Base-by-base conservation (phyloP, 1,140 invertebrate species). In the Aphidius gifuensis region DNA sequence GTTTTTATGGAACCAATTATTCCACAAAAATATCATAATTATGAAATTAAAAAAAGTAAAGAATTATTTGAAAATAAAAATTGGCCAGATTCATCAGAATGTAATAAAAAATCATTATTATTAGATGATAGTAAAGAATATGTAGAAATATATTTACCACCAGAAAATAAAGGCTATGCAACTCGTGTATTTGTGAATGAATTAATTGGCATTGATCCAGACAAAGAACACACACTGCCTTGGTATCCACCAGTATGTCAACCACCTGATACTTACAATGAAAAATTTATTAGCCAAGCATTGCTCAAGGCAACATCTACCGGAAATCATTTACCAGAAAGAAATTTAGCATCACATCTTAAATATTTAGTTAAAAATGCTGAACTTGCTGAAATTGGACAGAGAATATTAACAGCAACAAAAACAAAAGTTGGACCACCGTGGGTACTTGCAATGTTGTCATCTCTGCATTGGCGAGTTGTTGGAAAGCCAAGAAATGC, bases 201-300 rank as follows among this genome's bases (percentile, higher is more conserved):
- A 55, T 83, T 84, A 40, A 85, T 91, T 55, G 86, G 83, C 6
- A 80, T 90, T 50, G 75, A 83, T 7, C 69, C 81, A 43, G 80
- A 76, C 16, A 81, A 82, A 21, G 85, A 90, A 69, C 87, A 91
- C 71, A 83, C 86, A 23, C 77, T 91, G 58, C 90, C 90, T 6
- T 91, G 88, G 88, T 87, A 90, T 72, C 88, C 89, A 32, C 90
- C 90, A 8, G 78, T 84, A 6, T 92, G 90, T 73, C 74, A 84
- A 61, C 65, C 83, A 66, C 62, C 80, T 64, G 70, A 76, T 8
- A 69, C 62, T 61, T 69, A 74, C 69, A 61, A 83, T 76, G 70
- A 80, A 68, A 82, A 77, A 65, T 78, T 76, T 65, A 73, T 82
- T 55, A 73, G 78, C 43, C 61, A 73, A 46, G 64, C 71, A 40